Conservation (phyloP, 2,113 vertebrate genomes). For the Labeo catla region DNA sequence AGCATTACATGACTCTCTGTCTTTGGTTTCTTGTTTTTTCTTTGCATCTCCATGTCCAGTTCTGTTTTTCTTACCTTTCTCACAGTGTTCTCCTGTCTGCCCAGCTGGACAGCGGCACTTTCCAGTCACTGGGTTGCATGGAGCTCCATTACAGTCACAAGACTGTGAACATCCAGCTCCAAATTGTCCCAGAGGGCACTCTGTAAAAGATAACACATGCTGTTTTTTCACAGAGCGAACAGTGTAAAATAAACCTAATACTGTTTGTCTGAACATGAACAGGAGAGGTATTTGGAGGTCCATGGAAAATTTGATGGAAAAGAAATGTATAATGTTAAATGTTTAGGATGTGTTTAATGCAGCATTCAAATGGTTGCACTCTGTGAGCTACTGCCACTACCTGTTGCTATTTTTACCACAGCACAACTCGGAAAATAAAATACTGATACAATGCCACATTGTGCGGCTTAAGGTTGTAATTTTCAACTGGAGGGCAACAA, state of each 20-base stretch:
- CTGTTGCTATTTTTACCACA: too few relatives aligned
- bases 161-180: constrained; percentile 72
- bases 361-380: too few relatives aligned
- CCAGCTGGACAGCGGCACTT: constrained; percentile 75
- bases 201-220: constrained; percentile 61
- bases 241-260: not conserved
- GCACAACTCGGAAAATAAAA: too few relatives aligned
- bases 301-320: not conserved
- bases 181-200: constrained; percentile 72
- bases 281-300: not conserved
- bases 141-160: constrained; percentile 75
- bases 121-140: constrained; percentile 72
- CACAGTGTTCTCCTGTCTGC: constrained; percentile 72
- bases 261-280: not conserved
- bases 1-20: not conserved
- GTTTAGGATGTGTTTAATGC: not conserved
- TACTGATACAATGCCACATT: too few relatives aligned
- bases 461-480: too few relatives aligned
- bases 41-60: not conserved
- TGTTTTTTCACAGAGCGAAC: not conserved
- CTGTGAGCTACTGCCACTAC: too few relatives aligned
- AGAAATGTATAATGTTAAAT: not conserved
- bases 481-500: too few relatives aligned
- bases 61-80: constrained; percentile 74
- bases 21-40: not conserved